Evolutionary conservation across 2,888 invertebrate genomes (phyloP).

Genomic region (Lithophane ornitopus): DNA sequence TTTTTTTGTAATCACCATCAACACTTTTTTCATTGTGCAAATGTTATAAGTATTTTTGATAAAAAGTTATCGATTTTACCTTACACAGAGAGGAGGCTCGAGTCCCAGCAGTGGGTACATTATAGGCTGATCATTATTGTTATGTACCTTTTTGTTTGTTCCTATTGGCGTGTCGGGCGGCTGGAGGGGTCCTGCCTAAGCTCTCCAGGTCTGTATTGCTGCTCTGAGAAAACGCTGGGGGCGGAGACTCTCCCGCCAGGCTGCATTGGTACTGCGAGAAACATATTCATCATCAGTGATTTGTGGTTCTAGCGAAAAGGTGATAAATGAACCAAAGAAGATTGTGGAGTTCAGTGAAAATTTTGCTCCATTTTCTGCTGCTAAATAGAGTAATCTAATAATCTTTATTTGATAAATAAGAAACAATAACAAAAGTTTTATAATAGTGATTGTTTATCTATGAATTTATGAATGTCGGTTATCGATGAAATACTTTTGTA

Average conservation of each 20-base stretch:
- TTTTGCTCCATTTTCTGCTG: background rate
- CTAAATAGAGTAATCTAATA: background rate
- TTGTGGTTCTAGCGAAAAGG: background rate
- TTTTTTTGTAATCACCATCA: background rate
- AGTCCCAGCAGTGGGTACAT: background rate
- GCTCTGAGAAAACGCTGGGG: conserved; percentile 77
- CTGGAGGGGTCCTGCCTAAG: conserved; percentile 85
- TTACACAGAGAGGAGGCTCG: background rate
- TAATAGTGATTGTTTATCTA: background rate
- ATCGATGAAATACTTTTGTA: background rate
- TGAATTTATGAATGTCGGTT: background rate
- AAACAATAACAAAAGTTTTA: background rate
- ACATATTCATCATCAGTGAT: background rate
- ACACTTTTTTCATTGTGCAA: background rate
- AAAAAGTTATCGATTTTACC: too few relatives aligned
- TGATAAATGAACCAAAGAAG: background rate
- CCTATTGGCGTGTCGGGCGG: conserved; percentile 77
- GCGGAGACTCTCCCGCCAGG: conserved; percentile 74
- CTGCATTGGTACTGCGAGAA: conserved; percentile 73
- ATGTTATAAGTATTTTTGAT: background rate
- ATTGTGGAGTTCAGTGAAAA: background rate
- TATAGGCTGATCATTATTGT: background rate
- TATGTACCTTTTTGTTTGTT: conserved; percentile 83
- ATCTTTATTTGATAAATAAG: background rate
- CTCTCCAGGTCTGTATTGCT: conserved; percentile 87